Base-by-base conservation (phyloP, 2,113 vertebrate species). In the Pardalotus punctatus region DNA sequence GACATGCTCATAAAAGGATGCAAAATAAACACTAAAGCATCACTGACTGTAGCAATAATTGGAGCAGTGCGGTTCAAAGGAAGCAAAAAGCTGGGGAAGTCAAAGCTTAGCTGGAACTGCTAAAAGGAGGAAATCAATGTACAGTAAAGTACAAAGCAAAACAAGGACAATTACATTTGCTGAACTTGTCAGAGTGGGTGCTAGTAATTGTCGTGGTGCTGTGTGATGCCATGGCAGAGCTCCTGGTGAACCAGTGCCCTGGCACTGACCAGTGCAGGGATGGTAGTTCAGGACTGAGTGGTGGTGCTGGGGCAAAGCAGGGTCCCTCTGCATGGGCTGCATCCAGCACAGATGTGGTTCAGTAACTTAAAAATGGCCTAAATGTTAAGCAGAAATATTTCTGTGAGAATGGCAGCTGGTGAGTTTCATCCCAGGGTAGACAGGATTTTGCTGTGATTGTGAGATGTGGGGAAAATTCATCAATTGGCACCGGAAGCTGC, bases 261-360 rank as follows among this genome's bases (percentile, higher is more conserved):
- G 4, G 24, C 14, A 22, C 31, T 5, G 5, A 4, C 4, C 0
- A 0, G 54, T 0, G 4, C 33, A 47, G 43, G 45, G 29, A 2
- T 12, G 54, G 45, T 10, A 43, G 36, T 47, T 67, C 2, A 1
- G 48, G 45, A 33, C 28, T 53, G 25, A 36, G 36, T 42, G 53
- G 16, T 1, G 2, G 8, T 69, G 54, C 42, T 22, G 31, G 38
- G 36, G 57, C 2, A 6, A 66, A 71, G n/a, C 65, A 42, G 28
- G 45, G 29, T 35, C 38, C 13, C 11, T 66, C 17, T 81, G 12
- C 14, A 3, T 1, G 2, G 31, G 8, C 45, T 35, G 11, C 27
- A 29, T 54, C 27, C 38, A 74, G 57, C 60, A 51, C 38, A 47
- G 28, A 16, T 0, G 0, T 14, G 10, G 35, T 36, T 51, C 22